phyloP scores from a whole-genome alignment of 2,888 invertebrate genomes.

The Malthinus seriepunctatus region DNA sequence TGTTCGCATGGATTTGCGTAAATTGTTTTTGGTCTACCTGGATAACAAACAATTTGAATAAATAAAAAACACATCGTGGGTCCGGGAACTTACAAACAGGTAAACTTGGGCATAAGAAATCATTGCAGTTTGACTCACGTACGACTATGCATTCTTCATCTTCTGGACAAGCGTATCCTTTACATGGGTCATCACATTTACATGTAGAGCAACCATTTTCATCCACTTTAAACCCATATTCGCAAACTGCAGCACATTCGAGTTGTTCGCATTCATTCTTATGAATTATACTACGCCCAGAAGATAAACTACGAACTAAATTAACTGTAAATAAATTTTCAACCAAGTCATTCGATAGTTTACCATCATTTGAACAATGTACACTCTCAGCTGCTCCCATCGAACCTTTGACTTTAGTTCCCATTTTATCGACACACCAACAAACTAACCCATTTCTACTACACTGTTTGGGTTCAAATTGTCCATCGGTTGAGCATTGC shows the following conservation, averaged over 20 bases:
- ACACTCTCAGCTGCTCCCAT: slow-evolving; percentile 78
- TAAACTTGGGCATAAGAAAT: slow-evolving; percentile 70
- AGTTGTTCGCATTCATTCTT: slow-evolving; percentile 65
- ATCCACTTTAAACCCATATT: slow-evolving; percentile 78
- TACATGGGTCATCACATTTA: slow-evolving; percentile 85
- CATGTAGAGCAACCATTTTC: slow-evolving; percentile 78
- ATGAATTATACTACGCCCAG: slow-evolving; percentile 44
- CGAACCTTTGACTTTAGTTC: slow-evolving; percentile 75
- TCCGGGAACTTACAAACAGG: slow-evolving; percentile 77
- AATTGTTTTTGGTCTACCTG: slow-evolving; percentile 68
- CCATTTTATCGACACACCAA: slow-evolving; percentile 83
- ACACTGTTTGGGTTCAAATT: slow-evolving; percentile 76
- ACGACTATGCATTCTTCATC: slow-evolving; percentile 76
- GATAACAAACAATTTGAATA: not conserved
- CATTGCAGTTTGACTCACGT: slow-evolving; percentile 68
- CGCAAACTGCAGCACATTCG: slow-evolving; percentile 81
- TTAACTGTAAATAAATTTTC: not conserved
- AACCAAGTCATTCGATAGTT: too few relatives aligned
- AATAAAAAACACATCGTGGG: not conserved
- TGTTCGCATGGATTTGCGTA: slow-evolving; percentile 79
- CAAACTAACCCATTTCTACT: slow-evolving; percentile 84
- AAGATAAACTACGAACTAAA: slow-evolving; percentile 43
- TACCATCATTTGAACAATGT: slow-evolving; percentile 61
- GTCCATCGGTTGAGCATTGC: slow-evolving; percentile 73
- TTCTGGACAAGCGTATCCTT: slow-evolving; percentile 71